These are phyloP conservation scores for Ernsta delagoae DNA, from an alignment of 2,888 invertebrate species.

Conservation along the genomic window DNA sequence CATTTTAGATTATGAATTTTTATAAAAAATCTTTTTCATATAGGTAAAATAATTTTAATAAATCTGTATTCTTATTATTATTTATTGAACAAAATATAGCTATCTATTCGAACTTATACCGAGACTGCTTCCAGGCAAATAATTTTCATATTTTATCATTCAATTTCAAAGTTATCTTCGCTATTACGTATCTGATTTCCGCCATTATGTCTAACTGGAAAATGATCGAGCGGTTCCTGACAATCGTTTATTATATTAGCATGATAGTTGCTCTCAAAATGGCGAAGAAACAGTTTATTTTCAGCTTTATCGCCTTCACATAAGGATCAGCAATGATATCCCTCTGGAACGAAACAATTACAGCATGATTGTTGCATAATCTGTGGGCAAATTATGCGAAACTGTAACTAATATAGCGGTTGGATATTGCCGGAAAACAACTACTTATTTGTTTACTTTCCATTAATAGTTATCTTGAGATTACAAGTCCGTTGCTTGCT, in stretches of 20 bases:
- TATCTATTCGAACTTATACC: background rate
- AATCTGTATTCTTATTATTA: no score
- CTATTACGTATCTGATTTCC: slow-evolving; percentile 38
- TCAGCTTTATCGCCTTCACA: slow-evolving; percentile 13
- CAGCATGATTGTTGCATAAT: slow-evolving; percentile 37
- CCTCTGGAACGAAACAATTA: slow-evolving; percentile 32
- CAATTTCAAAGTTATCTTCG: slow-evolving; percentile 38
- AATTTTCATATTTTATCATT: slow-evolving; percentile 37
- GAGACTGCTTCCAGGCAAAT: slow-evolving; percentile 28
- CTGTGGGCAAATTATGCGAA: slow-evolving; percentile 34
- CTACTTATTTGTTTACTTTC: slow-evolving; percentile 33
- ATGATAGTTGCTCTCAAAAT: slow-evolving; percentile 19
- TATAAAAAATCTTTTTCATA: no score
- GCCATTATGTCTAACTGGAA: slow-evolving; percentile 38
- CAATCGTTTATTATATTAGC: slow-evolving; percentile 37
- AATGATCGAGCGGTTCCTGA: slow-evolving; percentile 37
- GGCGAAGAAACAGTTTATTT: slow-evolving; percentile 3
- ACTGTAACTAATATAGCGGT: slow-evolving; percentile 36
- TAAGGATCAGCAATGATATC: background rate
- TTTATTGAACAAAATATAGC: background rate
- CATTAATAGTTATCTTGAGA: slow-evolving; percentile 8
- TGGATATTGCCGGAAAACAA: slow-evolving; percentile 33
- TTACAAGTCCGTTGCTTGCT: slow-evolving; percentile 23
- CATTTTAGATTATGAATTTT: no score
- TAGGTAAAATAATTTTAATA: no score